Evolutionary conservation across 2,797 vertebrate species (phyloP).

Genomic region (Eulemur mongoz): DNA sequence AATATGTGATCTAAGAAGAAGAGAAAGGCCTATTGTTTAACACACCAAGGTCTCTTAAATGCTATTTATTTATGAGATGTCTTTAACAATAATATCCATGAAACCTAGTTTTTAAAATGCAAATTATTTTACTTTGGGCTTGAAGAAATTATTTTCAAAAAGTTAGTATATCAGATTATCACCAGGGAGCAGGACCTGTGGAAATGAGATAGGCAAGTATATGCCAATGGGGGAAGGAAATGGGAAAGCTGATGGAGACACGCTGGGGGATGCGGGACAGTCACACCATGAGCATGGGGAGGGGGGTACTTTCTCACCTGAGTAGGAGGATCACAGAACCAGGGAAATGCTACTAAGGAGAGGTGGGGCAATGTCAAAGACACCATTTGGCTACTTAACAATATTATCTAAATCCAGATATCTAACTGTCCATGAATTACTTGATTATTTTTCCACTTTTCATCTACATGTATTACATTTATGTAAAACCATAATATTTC

Average conservation of each 20-base stretch:
- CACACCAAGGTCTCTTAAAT: neutral
- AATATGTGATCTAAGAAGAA: neutral
- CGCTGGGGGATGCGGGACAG: neutral
- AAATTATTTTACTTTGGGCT: constrained; percentile 15
- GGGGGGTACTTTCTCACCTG: neutral
- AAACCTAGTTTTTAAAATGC: constrained; percentile 25
- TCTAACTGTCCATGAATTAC: neutral
- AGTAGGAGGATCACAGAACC: neutral
- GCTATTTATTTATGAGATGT: neutral
- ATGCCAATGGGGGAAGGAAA: neutral
- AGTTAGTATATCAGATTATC: constrained; percentile 14
- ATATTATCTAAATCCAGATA: neutral
- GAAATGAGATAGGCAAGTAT: neutral
- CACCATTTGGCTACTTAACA: neutral
- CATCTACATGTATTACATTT: neutral
- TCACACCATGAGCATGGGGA: neutral
- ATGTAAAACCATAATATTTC: neutral
- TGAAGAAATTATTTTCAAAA: constrained; percentile 22
- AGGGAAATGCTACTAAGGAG: neutral
- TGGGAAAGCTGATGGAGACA: neutral
- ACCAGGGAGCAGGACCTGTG: neutral
- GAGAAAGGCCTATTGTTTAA: neutral
- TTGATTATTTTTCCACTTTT: neutral
- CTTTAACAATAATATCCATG: neutral
- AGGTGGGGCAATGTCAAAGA: neutral